Conservation (phyloP, 2,888 invertebrate species). For the Eupeodes latifasciatus region DNA sequence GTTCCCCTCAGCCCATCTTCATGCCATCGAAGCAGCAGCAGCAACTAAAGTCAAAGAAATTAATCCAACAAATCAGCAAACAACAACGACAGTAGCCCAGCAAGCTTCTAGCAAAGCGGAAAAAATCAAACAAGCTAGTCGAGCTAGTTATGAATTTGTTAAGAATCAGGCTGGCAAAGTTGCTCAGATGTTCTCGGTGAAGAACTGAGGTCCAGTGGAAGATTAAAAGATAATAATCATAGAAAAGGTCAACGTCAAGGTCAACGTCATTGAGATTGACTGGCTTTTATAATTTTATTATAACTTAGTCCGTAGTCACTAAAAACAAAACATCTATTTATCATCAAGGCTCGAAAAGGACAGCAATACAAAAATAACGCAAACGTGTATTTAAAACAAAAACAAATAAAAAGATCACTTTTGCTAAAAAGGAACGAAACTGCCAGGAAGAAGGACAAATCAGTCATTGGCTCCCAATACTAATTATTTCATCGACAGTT, state of each 20-base stretch:
- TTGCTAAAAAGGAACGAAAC: conserved; percentile 24
- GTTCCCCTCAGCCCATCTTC: conserved; percentile 86
- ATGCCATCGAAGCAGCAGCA: conserved; percentile 39
- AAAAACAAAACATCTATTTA: conserved; percentile 17
- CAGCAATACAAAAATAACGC: conserved; percentile 18
- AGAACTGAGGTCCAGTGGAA: conserved; percentile 80
- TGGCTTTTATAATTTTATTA: conserved; percentile 39
- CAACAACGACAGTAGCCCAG: conserved; percentile 78
- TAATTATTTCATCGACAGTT: conserved; percentile 4
- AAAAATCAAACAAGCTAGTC: conserved; percentile 91
- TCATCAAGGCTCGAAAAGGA: conserved; percentile 49
- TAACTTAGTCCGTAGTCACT: conserved; percentile 49
- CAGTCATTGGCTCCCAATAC: background rate
- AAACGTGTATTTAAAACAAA: conserved; percentile 37
- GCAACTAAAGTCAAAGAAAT: conserved; percentile 64
- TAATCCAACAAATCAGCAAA: conserved; percentile 59
- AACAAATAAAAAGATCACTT: background rate
- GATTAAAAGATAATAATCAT: conserved; percentile 56
- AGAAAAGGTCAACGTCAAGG: background rate
- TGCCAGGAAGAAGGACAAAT: conserved; percentile 12
- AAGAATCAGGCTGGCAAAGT: conserved; percentile 85
- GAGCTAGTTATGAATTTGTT: conserved; percentile 92
- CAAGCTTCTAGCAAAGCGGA: conserved; percentile 80
- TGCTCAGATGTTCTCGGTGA: conserved; percentile 83
- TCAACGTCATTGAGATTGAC: background rate